phyloP scores from a whole-genome alignment of 2,113 vertebrate species.

The Nyctibius bracteatus region DNA sequence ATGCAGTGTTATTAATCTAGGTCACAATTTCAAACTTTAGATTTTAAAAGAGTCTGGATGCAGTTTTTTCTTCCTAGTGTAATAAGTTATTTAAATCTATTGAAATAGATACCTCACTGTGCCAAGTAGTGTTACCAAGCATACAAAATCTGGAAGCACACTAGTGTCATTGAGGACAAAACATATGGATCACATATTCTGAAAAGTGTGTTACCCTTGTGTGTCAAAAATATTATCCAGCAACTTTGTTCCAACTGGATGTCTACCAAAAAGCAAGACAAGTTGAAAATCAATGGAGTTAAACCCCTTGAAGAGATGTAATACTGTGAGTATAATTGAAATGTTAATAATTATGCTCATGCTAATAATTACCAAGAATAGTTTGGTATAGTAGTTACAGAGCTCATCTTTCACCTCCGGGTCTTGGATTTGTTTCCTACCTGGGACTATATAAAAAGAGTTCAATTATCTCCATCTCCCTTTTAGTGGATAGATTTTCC shows the following conservation, averaged over 20 bases:
- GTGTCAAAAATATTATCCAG: constrained; percentile 73
- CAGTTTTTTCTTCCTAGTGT: constrained; percentile 50
- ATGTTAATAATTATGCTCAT: constrained; percentile 71
- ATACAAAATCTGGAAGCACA: constrained; percentile 72
- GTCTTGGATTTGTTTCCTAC: constrained; percentile 73
- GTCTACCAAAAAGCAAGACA: constrained; percentile 63
- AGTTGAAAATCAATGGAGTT: constrained; percentile 73
- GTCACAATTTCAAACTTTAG: background rate
- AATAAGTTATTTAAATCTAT: constrained; percentile 60
- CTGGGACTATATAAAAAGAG: constrained; percentile 56
- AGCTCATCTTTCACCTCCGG: constrained; percentile 65
- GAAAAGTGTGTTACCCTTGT: constrained; percentile 68
- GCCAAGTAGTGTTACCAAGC: constrained; percentile 65
- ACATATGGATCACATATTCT: constrained; percentile 65
- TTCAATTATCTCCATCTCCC: constrained; percentile 49
- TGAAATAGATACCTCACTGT: constrained; percentile 31
- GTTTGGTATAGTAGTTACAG: constrained; percentile 62
- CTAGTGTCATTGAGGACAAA: constrained; percentile 64
- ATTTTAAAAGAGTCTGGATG: background rate
- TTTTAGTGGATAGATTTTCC: constrained; percentile 50
- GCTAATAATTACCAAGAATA: constrained; percentile 72
- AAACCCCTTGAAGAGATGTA: constrained; percentile 71
- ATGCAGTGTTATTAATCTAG: background rate
- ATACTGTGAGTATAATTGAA: constrained; percentile 61
- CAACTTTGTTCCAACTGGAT: constrained; percentile 75